Conservation (phyloP, 1,140 invertebrate genomes). For the Phocides pigmalion region DNA sequence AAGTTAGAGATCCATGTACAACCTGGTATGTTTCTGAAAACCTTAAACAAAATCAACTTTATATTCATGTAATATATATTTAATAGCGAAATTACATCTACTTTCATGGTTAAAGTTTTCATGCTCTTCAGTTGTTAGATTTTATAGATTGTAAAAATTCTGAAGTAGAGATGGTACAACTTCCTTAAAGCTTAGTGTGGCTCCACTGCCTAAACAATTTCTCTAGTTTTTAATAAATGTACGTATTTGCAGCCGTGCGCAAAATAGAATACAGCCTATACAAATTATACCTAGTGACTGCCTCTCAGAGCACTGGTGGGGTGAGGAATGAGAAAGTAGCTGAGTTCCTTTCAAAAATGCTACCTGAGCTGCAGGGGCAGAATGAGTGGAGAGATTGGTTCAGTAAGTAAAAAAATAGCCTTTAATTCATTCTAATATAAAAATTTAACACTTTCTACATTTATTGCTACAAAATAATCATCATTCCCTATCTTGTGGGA, state of each 20-base stretch:
- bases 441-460: too few species aligned
- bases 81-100: neutral
- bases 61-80: too few species aligned
- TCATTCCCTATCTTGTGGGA: too few species aligned
- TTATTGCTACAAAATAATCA: too few species aligned
- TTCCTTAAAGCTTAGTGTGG: too few species aligned
- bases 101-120: conserved; percentile 21
- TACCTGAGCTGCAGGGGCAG: conserved; percentile 93
- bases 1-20: conserved; percentile 93
- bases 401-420: conserved; percentile 86
- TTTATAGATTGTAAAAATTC: too few species aligned
- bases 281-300: conserved; percentile 95
- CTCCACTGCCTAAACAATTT: too few species aligned
- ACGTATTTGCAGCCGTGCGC: conserved; percentile 89
- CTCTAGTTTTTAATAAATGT: too few species aligned
- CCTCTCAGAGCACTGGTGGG: conserved; percentile 86
- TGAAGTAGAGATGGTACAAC: too few species aligned
- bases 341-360: conserved; percentile 96
- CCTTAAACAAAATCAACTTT: neutral
- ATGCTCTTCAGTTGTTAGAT: too few species aligned
- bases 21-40: conserved; percentile 81
- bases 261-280: conserved; percentile 95
- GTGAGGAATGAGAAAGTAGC: conserved; percentile 93
- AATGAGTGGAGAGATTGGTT: conserved; percentile 99
- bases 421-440: too few species aligned